Conservation (phyloP, 2,888 invertebrate species). For the Heliconius cydno region DNA sequence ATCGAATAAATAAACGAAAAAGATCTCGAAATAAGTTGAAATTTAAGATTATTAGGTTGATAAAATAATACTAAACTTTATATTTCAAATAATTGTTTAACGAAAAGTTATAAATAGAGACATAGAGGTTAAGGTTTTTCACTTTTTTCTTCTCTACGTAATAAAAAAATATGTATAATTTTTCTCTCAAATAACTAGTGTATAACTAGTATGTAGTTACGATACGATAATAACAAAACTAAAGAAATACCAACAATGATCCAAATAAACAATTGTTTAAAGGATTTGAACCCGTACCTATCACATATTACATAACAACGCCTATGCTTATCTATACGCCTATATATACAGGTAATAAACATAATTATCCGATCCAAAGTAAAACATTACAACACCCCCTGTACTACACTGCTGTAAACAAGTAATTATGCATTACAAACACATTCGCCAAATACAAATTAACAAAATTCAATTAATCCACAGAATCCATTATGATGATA, state of each 20-base stretch:
- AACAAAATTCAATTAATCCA: slow-evolving; percentile 28
- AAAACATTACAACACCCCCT: background rate
- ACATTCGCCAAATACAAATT: slow-evolving; percentile 22
- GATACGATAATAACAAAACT: background rate
- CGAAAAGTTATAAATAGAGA: too few relatives aligned
- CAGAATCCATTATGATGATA: slow-evolving; percentile 22
- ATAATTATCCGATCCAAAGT: background rate
- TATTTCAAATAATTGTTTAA: too few relatives aligned
- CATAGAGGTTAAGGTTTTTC: too few relatives aligned
- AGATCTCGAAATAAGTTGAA: too few relatives aligned
- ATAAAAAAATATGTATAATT: too few relatives aligned
- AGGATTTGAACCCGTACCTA: background rate
- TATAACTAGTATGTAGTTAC: too few relatives aligned
- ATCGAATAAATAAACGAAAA: too few relatives aligned
- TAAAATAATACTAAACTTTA: too few relatives aligned
- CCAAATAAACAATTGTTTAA: background rate
- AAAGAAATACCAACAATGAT: background rate
- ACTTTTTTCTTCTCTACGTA: too few relatives aligned
- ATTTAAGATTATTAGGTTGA: too few relatives aligned
- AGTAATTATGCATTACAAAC: slow-evolving; percentile 7
- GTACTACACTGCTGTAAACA: background rate
- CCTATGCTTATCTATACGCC: too few relatives aligned
- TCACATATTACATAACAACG: background rate
- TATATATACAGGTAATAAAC: background rate
- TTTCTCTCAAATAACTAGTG: too few relatives aligned